Evolutionary conservation across 2,888 invertebrate genomes (phyloP).

Genomic region (Nephrotoma flavescens): DNA sequence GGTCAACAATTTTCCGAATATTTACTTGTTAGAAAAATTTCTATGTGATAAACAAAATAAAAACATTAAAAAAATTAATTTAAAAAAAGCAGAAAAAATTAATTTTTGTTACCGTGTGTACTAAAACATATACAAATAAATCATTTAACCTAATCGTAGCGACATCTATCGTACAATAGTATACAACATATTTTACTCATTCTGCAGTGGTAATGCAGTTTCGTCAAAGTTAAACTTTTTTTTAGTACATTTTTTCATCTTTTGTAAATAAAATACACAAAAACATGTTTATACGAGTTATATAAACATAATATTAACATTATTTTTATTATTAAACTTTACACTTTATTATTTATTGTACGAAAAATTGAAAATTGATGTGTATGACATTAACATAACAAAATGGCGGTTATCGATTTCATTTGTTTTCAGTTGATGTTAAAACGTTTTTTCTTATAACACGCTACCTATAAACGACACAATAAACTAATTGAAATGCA

Average conservation of each 20-base stretch:
- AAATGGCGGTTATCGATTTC: neutral
- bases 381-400: neutral
- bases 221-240: neutral
- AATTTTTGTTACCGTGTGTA: neutral
- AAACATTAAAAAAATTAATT: neutral
- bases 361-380: neutral
- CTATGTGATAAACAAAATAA: conserved; percentile 25
- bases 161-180: neutral
- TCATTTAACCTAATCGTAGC: neutral
- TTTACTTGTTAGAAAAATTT: conserved; percentile 50
- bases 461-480: neutral
- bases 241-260: neutral
- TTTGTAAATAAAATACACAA: neutral
- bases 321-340: neutral
- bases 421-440: neutral
- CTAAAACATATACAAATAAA: neutral
- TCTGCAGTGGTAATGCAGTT: neutral
- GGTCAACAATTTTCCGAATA: conserved; percentile 85
- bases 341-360: neutral
- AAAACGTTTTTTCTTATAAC: neutral
- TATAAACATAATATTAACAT: neutral
- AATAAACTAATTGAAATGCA: neutral
- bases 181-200: neutral
- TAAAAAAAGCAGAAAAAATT: neutral
- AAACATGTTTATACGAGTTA: neutral